A percentile compares a stretch with the other conserved stretches of the same genome.
Evolutionary conservation across 1,140 invertebrate species (phyloP).

Genomic region (Phymastichus coffea): DNA sequence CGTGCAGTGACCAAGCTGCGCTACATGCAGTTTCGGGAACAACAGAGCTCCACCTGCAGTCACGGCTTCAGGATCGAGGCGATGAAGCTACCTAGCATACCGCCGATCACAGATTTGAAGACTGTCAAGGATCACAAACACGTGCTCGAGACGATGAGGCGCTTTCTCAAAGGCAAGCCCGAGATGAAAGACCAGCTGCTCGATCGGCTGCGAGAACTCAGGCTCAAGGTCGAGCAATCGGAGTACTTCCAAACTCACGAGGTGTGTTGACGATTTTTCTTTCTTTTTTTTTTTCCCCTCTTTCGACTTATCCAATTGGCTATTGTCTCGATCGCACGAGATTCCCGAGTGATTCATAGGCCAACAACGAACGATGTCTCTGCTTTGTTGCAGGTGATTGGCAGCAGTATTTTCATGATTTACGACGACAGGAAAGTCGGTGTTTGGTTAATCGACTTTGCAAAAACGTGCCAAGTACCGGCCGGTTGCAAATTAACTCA

Average conservation of each 20-base stretch:
- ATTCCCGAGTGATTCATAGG: too few species aligned
- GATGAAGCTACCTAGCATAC: conserved; percentile 77
- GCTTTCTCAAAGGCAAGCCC: conserved; percentile 72
- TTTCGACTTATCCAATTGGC: too few species aligned
- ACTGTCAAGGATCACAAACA: conserved; percentile 76
- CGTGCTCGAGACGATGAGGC: conserved; percentile 74
- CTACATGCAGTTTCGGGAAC: conserved; percentile 94
- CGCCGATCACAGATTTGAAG: conserved; percentile 75
- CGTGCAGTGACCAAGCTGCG: conserved; percentile 88
- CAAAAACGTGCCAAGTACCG: conserved; percentile 81
- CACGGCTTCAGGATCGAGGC: conserved; percentile 96
- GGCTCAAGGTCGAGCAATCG: conserved; percentile 78
- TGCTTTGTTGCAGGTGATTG: conserved; percentile 66
- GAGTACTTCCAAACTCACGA: conserved; percentile 88
- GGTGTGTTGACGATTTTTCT: conserved; percentile 56
- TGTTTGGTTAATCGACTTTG: conserved; percentile 96
- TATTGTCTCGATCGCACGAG: too few species aligned
- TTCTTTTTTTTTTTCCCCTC: neutral
- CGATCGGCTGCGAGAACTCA: conserved; percentile 74
- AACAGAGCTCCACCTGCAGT: conserved; percentile 87
- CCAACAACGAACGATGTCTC: neutral
- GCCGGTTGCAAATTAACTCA: conserved; percentile 72
- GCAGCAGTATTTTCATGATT: conserved; percentile 91
- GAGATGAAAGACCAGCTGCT: conserved; percentile 71
- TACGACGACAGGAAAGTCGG: conserved; percentile 85